Evolutionary conservation across 2,888 invertebrate genomes (phyloP).

Genomic region (Drosophila falleni): DNA sequence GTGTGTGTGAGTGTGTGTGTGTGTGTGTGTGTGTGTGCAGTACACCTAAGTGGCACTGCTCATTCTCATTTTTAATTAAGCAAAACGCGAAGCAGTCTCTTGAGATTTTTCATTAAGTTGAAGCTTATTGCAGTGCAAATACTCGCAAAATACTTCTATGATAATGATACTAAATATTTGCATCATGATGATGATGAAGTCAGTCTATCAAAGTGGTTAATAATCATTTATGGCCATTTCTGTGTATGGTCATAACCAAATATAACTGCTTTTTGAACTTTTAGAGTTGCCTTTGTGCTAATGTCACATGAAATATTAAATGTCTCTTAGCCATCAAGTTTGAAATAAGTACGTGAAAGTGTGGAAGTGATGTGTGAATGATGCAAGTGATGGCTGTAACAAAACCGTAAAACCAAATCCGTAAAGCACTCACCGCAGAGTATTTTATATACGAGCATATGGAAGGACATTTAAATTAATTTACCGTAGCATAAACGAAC

Average conservation of each 20-base stretch:
- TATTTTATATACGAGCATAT: slow-evolving; percentile 41
- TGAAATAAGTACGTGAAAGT: slow-evolving; percentile 22
- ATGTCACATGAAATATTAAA: slow-evolving; percentile 66
- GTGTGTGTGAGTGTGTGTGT: slow-evolving; percentile 11
- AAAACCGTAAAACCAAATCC: slow-evolving; percentile 27
- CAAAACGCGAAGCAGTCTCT: slow-evolving; percentile 72
- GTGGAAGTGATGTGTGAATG: slow-evolving; percentile 8
- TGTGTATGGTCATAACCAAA: slow-evolving; percentile 17
- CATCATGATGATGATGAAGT: slow-evolving; percentile 28
- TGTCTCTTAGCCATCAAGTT: slow-evolving; percentile 43
- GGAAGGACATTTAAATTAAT: slow-evolving; percentile 78
- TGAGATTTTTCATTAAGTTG: slow-evolving; percentile 73
- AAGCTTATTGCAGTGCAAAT: slow-evolving; percentile 49
- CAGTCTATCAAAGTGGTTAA: slow-evolving; percentile 46
- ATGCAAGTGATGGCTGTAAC: slow-evolving; percentile 27
- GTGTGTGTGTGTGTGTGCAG: slow-evolving; percentile 33
- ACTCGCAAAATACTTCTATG: slow-evolving; percentile 8
- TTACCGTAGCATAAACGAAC: slow-evolving; percentile 66
- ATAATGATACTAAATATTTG: slow-evolving; percentile 22
- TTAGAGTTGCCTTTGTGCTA: slow-evolving; percentile 65
- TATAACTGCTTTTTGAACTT: slow-evolving; percentile 54
- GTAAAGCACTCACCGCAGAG: slow-evolving; percentile 40
- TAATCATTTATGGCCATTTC: slow-evolving; percentile 41
- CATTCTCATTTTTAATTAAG: slow-evolving; percentile 78
- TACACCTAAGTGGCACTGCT: slow-evolving; percentile 54